Evolutionary conservation across 2,888 invertebrate genomes (phyloP).

Genomic region (Sinotaia quadrata): DNA sequence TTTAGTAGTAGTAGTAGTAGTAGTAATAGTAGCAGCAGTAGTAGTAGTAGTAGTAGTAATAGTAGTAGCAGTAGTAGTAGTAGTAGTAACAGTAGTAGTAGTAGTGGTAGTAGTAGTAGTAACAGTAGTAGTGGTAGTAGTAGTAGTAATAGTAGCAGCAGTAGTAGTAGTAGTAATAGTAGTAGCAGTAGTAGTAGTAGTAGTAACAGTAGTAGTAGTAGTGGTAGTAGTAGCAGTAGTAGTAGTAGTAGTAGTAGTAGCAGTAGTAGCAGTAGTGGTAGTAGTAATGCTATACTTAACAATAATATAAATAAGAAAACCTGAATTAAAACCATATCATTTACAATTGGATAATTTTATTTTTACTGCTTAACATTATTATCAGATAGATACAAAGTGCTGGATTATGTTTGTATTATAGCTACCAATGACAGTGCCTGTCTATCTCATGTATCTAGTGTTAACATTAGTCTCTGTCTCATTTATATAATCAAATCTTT

Average conservation of each 20-base stretch:
- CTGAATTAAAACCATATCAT: too few species aligned
- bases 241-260: conserved; percentile 12
- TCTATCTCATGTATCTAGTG: too few species aligned
- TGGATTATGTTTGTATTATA: too few species aligned
- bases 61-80: conserved; percentile 11
- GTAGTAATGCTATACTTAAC: conserved; percentile 5
- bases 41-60: conserved; percentile 11
- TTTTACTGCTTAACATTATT: too few species aligned
- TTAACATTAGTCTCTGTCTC: too few species aligned
- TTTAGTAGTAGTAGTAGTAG: too few species aligned
- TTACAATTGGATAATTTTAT: too few species aligned
- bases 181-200: conserved; percentile 14
- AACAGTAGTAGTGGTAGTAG: conserved; percentile 18
- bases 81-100: conserved; percentile 22
- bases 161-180: conserved; percentile 21
- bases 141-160: conserved; percentile 14
- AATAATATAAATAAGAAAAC: too few species aligned
- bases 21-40: too few species aligned
- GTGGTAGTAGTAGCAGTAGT: conserved; percentile 8
- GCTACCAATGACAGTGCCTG: too few species aligned
- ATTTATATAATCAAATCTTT: too few species aligned
- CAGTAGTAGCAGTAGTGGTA: conserved; percentile 9
- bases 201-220: conserved; percentile 19
- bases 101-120: conserved; percentile 22
- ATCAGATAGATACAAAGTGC: too few species aligned